phyloP scores from a whole-genome alignment of 2,888 invertebrate genomes.

The Eristalis arbustorum region DNA sequence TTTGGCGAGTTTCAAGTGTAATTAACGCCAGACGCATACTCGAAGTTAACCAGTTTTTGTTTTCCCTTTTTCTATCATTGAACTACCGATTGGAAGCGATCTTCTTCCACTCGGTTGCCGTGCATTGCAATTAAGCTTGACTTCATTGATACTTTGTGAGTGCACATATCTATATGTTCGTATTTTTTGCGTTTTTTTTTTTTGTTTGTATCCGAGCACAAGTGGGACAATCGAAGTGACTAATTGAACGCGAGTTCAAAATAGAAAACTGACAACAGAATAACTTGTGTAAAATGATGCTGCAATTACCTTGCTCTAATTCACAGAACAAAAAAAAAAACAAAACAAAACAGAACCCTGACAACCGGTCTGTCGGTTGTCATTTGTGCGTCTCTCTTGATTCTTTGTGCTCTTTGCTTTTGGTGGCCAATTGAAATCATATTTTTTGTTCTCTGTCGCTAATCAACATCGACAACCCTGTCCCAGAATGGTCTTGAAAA shows the following conservation, averaged over 20 bases:
- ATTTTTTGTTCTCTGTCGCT: not conserved
- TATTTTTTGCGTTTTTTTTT: constrained; percentile 28
- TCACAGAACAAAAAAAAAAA: not conserved
- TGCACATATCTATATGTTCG: not conserved
- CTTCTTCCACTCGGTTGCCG: not conserved
- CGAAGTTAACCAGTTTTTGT: not conserved
- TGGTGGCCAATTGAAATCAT: not conserved
- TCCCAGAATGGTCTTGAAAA: not conserved
- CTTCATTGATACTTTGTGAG: not conserved
- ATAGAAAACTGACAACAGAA: constrained; percentile 13
- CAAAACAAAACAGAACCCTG: constrained; percentile 15
- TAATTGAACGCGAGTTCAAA: constrained; percentile 30
- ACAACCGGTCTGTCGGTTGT: constrained; percentile 4
- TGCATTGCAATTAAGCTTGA: constrained; percentile 11
- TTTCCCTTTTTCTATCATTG: constrained; percentile 32
- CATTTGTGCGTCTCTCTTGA: constrained; percentile 5
- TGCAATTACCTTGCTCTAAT: constrained; percentile 48
- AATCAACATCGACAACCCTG: not conserved
- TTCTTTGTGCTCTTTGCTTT: not conserved
- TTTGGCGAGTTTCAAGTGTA: constrained; percentile 5
- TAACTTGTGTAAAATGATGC: constrained; percentile 39
- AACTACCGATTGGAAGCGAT: constrained; percentile 4
- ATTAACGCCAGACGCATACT: constrained; percentile 15
- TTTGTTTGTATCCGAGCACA: constrained; percentile 27
- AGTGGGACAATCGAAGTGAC: constrained; percentile 53